phyloP scores from a whole-genome alignment of 2,797 vertebrate genomes.

The Coregonus sp. region DNA sequence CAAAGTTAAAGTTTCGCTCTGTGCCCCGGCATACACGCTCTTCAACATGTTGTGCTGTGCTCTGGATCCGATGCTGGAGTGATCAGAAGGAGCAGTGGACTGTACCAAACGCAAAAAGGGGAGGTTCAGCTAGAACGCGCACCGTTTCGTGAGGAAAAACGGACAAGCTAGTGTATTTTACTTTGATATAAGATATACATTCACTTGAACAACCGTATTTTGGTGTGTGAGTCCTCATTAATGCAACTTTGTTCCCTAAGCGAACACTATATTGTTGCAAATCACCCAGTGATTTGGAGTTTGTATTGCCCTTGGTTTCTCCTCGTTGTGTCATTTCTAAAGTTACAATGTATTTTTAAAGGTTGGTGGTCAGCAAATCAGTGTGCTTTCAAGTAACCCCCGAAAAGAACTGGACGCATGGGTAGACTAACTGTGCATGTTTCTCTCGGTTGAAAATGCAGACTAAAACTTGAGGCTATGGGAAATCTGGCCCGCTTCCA shows the following conservation, averaged over 20 bases:
- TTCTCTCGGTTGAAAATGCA: background rate
- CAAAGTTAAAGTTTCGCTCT: conserved; percentile 66
- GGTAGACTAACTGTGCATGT: conserved; percentile 14
- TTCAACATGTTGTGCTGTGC: conserved; percentile 72
- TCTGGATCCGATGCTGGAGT: conserved; percentile 47
- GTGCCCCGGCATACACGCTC: conserved; percentile 20
- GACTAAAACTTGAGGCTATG: background rate
- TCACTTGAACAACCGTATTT: background rate
- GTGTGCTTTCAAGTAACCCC: conserved; percentile 14
- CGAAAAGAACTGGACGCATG: conserved; percentile 12
- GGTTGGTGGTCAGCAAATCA: conserved; percentile 44
- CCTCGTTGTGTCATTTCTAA: conserved; percentile 66
- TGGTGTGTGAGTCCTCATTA: background rate
- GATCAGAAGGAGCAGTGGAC: conserved; percentile 72
- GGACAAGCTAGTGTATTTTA: background rate
- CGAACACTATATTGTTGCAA: background rate
- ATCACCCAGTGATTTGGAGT: conserved; percentile 32
- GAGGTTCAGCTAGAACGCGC: conserved; percentile 12
- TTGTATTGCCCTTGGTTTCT: conserved; percentile 50
- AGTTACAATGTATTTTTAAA: conserved; percentile 58
- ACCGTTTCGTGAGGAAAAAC: background rate
- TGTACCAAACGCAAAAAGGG: conserved; percentile 62
- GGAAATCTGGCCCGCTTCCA: background rate
- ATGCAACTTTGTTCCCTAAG: background rate
- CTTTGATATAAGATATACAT: background rate